Conservation (phyloP, 1,140 invertebrate genomes). For the Tetraneura akinire region DNA sequence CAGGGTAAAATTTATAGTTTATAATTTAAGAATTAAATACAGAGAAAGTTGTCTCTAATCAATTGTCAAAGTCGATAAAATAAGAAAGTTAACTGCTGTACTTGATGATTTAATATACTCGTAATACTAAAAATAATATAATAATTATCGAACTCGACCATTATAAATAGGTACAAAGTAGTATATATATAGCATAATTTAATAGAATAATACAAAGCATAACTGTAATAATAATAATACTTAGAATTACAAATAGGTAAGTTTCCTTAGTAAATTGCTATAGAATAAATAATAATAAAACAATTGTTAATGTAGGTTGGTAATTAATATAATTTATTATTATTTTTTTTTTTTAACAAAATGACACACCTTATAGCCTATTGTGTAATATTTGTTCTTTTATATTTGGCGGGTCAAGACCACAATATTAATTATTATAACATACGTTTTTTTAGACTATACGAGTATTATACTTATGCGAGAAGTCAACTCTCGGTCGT, state of each 20-base stretch:
- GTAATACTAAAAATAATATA: neutral
- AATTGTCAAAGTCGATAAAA: slow-evolving; percentile 1
- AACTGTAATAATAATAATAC: neutral
- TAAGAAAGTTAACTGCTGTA: slow-evolving; percentile 27
- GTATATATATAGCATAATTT: neutral
- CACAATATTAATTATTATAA: neutral
- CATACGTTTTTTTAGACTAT: neutral
- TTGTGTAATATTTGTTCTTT: neutral
- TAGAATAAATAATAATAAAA: slow-evolving; percentile 12
- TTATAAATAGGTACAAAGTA: neutral
- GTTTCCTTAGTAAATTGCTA: neutral
- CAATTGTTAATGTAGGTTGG: neutral
- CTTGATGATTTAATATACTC: neutral
- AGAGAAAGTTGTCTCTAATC: slow-evolving; percentile 45
- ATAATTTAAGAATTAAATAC: slow-evolving; percentile 16
- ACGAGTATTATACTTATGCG: neutral
- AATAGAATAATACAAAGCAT: neutral
- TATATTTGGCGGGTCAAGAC: slow-evolving; percentile 25
- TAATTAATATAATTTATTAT: neutral
- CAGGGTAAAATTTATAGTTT: neutral
- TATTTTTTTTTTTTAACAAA: slow-evolving; percentile 4
- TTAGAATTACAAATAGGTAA: neutral
- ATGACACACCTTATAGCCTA: slow-evolving; percentile 8
- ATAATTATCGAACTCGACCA: neutral
- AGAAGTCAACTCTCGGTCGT: neutral